Percentiles rank a stretch among this genome's conserved stretches.
Evolutionary conservation across 1,140 invertebrate genomes (phyloP).

Genomic region (Saxidomus purpurata): DNA sequence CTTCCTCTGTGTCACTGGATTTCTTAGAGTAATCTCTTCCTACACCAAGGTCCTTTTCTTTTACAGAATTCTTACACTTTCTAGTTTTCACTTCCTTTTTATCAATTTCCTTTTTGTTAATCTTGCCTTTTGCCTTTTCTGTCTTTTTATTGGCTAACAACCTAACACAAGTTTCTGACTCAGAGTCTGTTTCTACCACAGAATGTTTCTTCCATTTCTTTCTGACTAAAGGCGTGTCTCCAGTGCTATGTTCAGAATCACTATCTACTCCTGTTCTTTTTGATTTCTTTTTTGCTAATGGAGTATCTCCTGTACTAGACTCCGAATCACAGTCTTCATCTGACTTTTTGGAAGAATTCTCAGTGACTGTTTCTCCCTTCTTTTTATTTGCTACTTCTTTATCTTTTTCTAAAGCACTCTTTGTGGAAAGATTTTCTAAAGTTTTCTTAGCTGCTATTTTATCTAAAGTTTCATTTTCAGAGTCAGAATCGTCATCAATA

Average conservation of each 20-base stretch:
- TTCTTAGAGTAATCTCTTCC: not conserved
- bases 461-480: constrained; percentile 21
- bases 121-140: not conserved
- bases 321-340: not conserved
- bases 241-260: not conserved
- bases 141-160: not conserved
- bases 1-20: not conserved
- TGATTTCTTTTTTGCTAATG: constrained; percentile 3
- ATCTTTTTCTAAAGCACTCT: not conserved
- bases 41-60: not conserved
- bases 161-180: not conserved
- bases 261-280: no score
- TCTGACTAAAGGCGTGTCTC: constrained; percentile 7
- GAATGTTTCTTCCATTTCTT: not conserved
- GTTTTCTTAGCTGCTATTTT: constrained; percentile 6
- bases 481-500: not conserved
- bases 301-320: constrained; percentile 1
- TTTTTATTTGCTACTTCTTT: not conserved
- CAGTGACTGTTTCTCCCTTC: not conserved
- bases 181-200: not conserved
- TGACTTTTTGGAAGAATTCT: not conserved
- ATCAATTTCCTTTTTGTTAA: not conserved
- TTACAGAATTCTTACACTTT: not conserved
- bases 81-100: no score
- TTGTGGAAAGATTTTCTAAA: not conserved